Evolutionary conservation across 2,113 vertebrate genomes (phyloP).

Genomic region (Psittacara wagleri): DNA sequence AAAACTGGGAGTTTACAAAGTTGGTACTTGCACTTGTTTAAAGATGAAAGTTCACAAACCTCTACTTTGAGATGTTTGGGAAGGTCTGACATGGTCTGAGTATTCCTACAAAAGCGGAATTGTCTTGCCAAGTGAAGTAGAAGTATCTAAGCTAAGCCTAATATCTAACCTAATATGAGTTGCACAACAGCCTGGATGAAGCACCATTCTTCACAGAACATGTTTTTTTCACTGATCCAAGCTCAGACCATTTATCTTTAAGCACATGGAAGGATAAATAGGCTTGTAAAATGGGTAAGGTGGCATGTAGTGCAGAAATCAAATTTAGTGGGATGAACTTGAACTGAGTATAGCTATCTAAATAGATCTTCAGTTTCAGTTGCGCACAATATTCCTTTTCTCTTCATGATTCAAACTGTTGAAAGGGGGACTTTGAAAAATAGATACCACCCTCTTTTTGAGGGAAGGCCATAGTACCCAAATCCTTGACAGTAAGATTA

Average conservation of each 20-base stretch:
- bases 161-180: background rate
- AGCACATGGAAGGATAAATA: background rate
- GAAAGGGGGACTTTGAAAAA: background rate
- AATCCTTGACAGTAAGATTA: background rate
- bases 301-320: background rate
- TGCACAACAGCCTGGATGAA: background rate
- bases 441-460: fast-evolving
- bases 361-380: background rate
- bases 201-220: background rate
- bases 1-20: background rate
- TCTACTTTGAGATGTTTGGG: background rate
- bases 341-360: background rate
- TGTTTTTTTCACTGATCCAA: background rate
- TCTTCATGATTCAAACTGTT: background rate
- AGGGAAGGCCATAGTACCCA: background rate
- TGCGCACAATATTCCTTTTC: background rate
- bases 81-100: background rate
- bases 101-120: background rate
- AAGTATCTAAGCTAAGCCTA: background rate
- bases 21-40: background rate
- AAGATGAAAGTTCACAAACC: background rate
- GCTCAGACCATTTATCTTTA: background rate
- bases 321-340: background rate
- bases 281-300: background rate
- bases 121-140: background rate